Evolutionary conservation across 2,888 invertebrate genomes (phyloP).

Genomic region (Willowsia nigromaculata): DNA sequence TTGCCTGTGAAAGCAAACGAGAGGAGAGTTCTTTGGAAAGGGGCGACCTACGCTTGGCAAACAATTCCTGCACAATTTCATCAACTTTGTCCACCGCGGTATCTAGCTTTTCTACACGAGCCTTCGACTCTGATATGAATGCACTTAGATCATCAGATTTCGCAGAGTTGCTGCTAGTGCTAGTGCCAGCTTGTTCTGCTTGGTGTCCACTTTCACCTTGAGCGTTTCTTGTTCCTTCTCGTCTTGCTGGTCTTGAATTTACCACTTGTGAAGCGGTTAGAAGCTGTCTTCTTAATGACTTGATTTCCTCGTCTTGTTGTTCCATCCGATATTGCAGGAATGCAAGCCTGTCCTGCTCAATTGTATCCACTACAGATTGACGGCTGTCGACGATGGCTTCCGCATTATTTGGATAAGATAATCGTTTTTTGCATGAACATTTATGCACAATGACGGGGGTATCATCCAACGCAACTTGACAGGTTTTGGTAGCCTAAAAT

Average conservation of each 20-base stretch:
- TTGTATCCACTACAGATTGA: neutral
- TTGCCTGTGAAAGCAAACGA: neutral
- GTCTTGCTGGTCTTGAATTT: neutral
- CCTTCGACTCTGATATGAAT: conserved; percentile 72
- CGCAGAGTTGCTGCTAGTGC: neutral
- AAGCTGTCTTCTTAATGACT: conserved; percentile 58
- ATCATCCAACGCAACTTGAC: neutral
- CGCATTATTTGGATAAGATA: neutral
- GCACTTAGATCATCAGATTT: conserved; percentile 48
- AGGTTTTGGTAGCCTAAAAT: neutral
- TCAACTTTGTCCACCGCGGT: conserved; percentile 70
- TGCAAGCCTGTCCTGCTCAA: conserved; percentile 70
- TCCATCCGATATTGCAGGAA: conserved; percentile 76
- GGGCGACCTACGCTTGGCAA: neutral
- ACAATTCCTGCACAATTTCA: conserved; percentile 55
- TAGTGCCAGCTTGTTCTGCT: neutral
- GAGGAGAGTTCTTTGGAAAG: neutral
- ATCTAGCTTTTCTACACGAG: conserved; percentile 73
- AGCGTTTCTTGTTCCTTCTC: neutral
- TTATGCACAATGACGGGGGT: neutral
- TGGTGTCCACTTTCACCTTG: neutral
- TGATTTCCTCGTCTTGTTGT: conserved; percentile 75
- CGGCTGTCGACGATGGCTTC: neutral
- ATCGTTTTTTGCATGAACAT: neutral
- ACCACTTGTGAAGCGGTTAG: neutral